Evolutionary conservation across 2,113 vertebrate genomes (phyloP).

Genomic region (Carettochelys insculpta): DNA sequence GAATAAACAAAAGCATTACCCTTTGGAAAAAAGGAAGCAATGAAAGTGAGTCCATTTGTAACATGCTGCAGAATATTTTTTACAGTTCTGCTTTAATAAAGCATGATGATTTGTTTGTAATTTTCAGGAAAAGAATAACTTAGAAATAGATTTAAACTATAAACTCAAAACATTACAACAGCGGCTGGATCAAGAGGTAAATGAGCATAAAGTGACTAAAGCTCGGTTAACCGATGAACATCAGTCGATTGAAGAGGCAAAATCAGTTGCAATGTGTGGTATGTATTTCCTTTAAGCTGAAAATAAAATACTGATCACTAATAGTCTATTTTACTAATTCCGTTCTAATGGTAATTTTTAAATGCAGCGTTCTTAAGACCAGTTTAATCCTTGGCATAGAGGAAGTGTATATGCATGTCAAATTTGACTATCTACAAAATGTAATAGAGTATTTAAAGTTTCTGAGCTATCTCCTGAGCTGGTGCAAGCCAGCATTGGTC

Average conservation of each 20-base stretch:
- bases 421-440: not conserved
- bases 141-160: conserved; percentile 98
- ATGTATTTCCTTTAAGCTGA: conserved; percentile 64
- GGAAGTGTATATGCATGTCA: not conserved
- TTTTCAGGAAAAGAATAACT: conserved; percentile 93
- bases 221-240: conserved; percentile 96
- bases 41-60: not conserved
- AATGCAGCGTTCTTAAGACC: not conserved
- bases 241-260: conserved; percentile 96
- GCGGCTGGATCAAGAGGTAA: conserved; percentile 92
- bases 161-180: conserved; percentile 95
- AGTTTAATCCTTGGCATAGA: not conserved
- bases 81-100: not conserved
- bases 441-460: not conserved
- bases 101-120: not conserved
- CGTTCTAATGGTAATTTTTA: not conserved
- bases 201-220: conserved; percentile 92
- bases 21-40: not conserved
- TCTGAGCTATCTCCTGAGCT: not conserved
- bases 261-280: conserved; percentile 95
- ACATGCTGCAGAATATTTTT: not conserved
- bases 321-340: not conserved
- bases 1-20: not conserved
- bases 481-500: not conserved
- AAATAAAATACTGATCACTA: not conserved